Evolutionary conservation across 2,888 invertebrate species (phyloP).

Genomic region (Hirtodrosophila trivittata): DNA sequence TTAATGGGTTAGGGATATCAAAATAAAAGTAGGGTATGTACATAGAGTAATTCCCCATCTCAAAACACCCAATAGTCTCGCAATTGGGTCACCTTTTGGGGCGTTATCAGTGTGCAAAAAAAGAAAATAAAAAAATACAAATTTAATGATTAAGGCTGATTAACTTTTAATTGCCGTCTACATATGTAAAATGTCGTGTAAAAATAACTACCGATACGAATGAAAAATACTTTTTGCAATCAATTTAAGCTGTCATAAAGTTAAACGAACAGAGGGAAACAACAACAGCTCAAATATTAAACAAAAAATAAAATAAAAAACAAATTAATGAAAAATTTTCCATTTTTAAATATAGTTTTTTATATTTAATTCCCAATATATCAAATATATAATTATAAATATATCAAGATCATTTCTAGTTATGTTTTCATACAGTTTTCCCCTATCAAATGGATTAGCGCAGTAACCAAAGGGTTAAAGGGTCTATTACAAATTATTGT

Average conservation of each 20-base stretch:
- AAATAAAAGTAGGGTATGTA: slow-evolving; percentile 6
- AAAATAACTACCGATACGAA: slow-evolving; percentile 47
- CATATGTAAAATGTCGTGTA: slow-evolving; percentile 34
- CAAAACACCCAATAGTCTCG: slow-evolving; percentile 34
- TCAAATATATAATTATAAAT: not conserved
- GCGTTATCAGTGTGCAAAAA: slow-evolving; percentile 55
- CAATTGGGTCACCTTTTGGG: slow-evolving; percentile 72
- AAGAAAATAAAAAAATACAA: slow-evolving; percentile 13
- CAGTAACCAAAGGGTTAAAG: slow-evolving; percentile 17
- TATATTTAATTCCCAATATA: not conserved
- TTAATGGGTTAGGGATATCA: no score
- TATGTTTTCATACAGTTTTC: no score
- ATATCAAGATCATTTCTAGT: no score
- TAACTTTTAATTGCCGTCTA: slow-evolving; percentile 31
- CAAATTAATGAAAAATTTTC: slow-evolving; percentile 15
- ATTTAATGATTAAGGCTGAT: slow-evolving; percentile 38
- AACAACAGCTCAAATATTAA: not conserved
- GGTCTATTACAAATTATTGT: slow-evolving; percentile 38
- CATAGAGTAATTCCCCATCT: slow-evolving; percentile 10
- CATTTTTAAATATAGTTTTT: slow-evolving; percentile 15
- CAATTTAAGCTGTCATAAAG: slow-evolving; percentile 29
- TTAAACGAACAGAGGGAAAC: slow-evolving; percentile 3
- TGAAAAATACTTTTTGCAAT: slow-evolving; percentile 29
- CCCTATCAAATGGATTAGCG: no score
- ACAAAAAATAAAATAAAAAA: no score